A percentile compares a stretch with the other conserved stretches of the same genome.
Conservation (phyloP, 2,113 vertebrate genomes). For the Rhinoderma darwinii region DNA sequence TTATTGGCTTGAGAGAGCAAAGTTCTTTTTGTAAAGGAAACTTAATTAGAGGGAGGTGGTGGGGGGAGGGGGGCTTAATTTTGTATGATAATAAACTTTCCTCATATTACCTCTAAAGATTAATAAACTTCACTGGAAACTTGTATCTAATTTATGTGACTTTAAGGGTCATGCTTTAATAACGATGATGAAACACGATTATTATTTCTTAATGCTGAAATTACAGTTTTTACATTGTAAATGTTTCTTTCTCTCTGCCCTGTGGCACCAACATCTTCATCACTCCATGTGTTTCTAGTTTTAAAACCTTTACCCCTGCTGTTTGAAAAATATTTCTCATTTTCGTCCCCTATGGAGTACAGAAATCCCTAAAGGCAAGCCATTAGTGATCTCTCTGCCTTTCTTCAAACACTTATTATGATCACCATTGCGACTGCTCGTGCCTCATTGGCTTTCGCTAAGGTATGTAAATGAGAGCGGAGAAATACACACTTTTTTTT, state of each 20-base stretch:
- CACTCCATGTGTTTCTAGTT: slow-evolving; percentile 99
- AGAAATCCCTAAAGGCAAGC: slow-evolving; percentile 99
- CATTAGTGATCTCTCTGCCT: slow-evolving; percentile 99
- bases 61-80: slow-evolving; percentile 62
- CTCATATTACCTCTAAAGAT: slow-evolving; percentile 80
- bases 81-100: slow-evolving; percentile 78
- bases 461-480: slow-evolving; percentile 99
- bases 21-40: slow-evolving; percentile 64
- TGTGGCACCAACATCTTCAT: slow-evolving; percentile 99
- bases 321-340: slow-evolving; percentile 99
- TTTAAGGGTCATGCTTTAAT: slow-evolving; percentile 98
- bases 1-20: slow-evolving; percentile 61
- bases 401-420: slow-evolving; percentile 99
- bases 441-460: slow-evolving; percentile 99
- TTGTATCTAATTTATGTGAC: slow-evolving; percentile 90
- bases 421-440: slow-evolving; percentile 94
- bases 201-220: slow-evolving; percentile 99
- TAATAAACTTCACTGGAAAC: slow-evolving; percentile 84
- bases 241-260: slow-evolving; percentile 94
- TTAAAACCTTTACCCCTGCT: slow-evolving; percentile 99
- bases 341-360: slow-evolving; percentile 99
- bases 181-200: slow-evolving; percentile 99
- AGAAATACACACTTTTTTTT: slow-evolving; percentile 97
- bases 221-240: slow-evolving; percentile 97
- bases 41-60: slow-evolving; percentile 54